A percentile compares a stretch with the other conserved stretches of the same genome.
Evolutionary conservation across 2,888 invertebrate species (phyloP).

Genomic region (Gastrophysa polygoni): DNA sequence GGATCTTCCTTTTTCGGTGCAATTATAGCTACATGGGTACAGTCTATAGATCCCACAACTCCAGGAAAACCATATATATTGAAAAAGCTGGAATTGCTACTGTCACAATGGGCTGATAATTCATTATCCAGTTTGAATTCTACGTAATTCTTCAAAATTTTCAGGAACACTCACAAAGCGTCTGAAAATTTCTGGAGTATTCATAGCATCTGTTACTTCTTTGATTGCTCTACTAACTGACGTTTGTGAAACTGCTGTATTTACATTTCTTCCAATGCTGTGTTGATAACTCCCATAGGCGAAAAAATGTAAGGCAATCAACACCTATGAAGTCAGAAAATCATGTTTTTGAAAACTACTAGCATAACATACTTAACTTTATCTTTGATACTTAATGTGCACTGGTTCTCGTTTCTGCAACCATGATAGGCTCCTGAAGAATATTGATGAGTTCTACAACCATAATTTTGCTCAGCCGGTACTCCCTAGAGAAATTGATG

Average conservation of each 20-base stretch:
- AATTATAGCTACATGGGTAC: too few species aligned
- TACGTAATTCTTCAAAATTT: background rate
- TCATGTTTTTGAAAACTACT: background rate
- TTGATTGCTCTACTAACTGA: background rate
- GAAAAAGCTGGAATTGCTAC: background rate
- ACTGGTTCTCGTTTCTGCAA: background rate
- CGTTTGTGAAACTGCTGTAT: background rate
- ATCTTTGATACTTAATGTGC: background rate
- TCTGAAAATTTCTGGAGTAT: constrained; percentile 2
- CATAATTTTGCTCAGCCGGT: background rate
- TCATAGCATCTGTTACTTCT: background rate
- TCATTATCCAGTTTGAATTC: background rate
- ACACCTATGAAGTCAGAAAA: background rate
- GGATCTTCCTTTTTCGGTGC: too few species aligned
- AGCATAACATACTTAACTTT: background rate
- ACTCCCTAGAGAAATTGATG: background rate
- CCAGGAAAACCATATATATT: too few species aligned
- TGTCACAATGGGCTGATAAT: too few species aligned
- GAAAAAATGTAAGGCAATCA: constrained; percentile 1
- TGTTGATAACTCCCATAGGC: background rate
- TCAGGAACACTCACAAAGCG: constrained; percentile 1
- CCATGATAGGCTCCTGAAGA: background rate
- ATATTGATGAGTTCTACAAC: constrained; percentile 1
- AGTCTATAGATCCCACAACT: too few species aligned
- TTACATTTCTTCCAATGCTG: background rate